Evolutionary conservation across 1,140 invertebrate genomes (phyloP).

Genomic region (Brachionus rubens): DNA sequence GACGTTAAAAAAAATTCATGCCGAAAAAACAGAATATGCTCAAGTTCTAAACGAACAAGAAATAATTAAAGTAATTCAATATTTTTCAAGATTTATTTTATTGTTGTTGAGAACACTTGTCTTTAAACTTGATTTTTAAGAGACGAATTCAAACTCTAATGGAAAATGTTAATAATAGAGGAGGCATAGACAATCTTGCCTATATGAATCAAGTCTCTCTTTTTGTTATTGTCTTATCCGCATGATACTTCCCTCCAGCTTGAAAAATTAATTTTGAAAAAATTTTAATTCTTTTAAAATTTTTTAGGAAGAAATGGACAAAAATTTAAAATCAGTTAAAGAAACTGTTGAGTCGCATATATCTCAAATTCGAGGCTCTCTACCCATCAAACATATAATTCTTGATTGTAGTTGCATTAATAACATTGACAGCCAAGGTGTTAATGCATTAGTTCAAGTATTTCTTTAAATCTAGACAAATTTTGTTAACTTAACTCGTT

Average conservation of each 20-base stretch:
- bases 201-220: neutral
- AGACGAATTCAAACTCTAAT: neutral
- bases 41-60: neutral
- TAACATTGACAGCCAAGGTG: constrained; percentile 53
- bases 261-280: too few species aligned
- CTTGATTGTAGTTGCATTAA: constrained; percentile 53
- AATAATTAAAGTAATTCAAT: neutral
- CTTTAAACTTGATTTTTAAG: neutral
- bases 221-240: neutral
- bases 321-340: constrained; percentile 36
- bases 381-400: constrained; percentile 48
- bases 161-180: too few species aligned
- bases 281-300: too few species aligned
- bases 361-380: neutral
- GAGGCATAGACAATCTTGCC: neutral
- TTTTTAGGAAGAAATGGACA: neutral
- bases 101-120: too few species aligned
- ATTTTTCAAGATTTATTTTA: neutral
- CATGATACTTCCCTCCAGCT: too few species aligned
- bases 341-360: constrained; percentile 48
- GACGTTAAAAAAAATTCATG: neutral
- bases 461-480: neutral
- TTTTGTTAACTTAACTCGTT: neutral
- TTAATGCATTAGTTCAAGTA: constrained; percentile 51
- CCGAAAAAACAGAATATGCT: neutral